Evolutionary conservation across 2,888 invertebrate species (phyloP), one percentile per base, ranked within the genome.

Genomic region (Colostygia pectinataria): DNA sequence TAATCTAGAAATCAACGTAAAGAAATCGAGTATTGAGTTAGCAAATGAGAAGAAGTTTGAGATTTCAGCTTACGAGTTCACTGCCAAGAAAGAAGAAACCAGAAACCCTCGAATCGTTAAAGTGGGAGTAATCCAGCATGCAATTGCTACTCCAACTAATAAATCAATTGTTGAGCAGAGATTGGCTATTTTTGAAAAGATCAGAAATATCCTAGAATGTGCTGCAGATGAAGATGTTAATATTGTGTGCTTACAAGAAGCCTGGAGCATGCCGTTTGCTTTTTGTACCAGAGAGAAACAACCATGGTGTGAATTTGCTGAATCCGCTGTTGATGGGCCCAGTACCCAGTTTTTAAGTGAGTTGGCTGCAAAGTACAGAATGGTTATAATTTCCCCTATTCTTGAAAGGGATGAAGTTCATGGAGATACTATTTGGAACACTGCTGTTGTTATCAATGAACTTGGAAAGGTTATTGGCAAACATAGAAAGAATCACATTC

Each of bases 201-300:
- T 98, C 8, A 83, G 86, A 29, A 90, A 90, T 37, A 94, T 98
- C n/a, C 92, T 97, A 15, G 91, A 93, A 43, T 91, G 93, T 6
- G 99, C 99, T 1, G 95, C 94, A 0, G 74, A 78, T 18, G 94
- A 94, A 66, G 93, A 93, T 1, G 98, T 97, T 24, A 99, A 99
- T 77, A 90, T 99, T 14, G 74, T 99, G 39, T 98, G 99, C 73
- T 92, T 99, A 52, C 99, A 99, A 86, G 99, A 99, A 89, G 97
- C 98, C 1, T 99, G 99, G 99, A 94, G 94, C 33, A 99, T 99
- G 99, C 99, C 99, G 0, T 99, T 99, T 90, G 98, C 96, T 0
- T 99, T 99, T 87, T 99, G 99, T 77, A 99, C 99, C 0, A 92
- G 99, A 49, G 98, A 98, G 83, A 98, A 98, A 72, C 92, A 94